A percentile compares a stretch with the other conserved stretches of the same genome.
phyloP scores from a whole-genome alignment of 2,797 vertebrate genomes.

The Catharus ustulatus region DNA sequence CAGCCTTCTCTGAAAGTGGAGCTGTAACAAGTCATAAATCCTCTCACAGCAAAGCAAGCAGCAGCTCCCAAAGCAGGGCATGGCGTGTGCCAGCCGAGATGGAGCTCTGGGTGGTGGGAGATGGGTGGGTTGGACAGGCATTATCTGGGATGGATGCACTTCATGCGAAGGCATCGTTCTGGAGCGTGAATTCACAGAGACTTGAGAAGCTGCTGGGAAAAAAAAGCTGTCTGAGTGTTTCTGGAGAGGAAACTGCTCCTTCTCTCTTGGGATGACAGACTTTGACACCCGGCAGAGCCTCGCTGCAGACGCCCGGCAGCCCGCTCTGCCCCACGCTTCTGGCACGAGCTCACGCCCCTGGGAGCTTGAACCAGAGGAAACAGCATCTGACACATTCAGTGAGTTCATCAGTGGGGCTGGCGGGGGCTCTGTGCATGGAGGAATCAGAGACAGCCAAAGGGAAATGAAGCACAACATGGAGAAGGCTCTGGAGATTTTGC shows the following conservation, averaged over 20 bases:
- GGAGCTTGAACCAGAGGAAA: background rate
- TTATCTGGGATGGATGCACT: rapidly evolving
- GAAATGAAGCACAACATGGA: background rate
- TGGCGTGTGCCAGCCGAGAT: rapidly evolving
- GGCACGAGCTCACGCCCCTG: rapidly evolving
- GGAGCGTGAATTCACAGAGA: background rate
- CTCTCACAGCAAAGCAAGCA: rapidly evolving
- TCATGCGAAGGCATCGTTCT: rapidly evolving
- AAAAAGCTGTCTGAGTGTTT: background rate
- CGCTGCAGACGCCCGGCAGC: rapidly evolving
- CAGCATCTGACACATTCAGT: background rate
- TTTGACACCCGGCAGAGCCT: background rate
- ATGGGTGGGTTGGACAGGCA: background rate
- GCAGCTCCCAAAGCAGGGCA: background rate
- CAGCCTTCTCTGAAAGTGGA: background rate
- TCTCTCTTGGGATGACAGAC: rapidly evolving
- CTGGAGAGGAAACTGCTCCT: background rate
- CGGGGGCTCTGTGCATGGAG: background rate
- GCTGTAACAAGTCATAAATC: background rate
- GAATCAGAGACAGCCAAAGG: background rate
- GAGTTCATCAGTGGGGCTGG: background rate
- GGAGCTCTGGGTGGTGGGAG: rapidly evolving
- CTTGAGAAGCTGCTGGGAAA: background rate
- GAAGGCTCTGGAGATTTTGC: background rate
- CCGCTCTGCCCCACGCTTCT: rapidly evolving